A percentile compares a stretch with the other conserved stretches of the same genome.
These are phyloP conservation scores for Carassius carassius DNA, from an alignment of 2,113 vertebrate species.

Conservation along the genomic window DNA sequence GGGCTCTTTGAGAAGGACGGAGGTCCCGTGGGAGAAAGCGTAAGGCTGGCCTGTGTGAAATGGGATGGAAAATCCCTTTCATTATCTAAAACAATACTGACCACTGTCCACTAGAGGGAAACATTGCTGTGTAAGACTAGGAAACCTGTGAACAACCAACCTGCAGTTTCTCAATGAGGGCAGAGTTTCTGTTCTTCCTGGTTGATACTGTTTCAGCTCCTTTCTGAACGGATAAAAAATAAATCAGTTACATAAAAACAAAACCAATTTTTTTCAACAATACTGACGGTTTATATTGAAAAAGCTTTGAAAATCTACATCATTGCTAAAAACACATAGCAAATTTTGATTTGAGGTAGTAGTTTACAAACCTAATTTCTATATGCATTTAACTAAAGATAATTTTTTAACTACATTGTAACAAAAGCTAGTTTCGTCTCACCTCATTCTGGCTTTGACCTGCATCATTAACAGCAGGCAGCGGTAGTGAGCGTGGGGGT, in stretches of 20 bases:
- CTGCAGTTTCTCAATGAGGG: constrained; percentile 77
- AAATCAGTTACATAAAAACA: background rate
- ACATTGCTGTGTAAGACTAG: background rate
- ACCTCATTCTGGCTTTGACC: constrained; percentile 49
- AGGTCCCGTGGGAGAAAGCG: constrained; percentile 59
- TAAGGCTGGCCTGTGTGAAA: constrained; percentile 67
- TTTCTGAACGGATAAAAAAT: constrained; percentile 45
- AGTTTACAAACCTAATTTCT: background rate
- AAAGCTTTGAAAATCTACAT: background rate
- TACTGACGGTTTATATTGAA: background rate
- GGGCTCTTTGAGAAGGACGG: constrained; percentile 67
- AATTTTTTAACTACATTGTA: background rate
- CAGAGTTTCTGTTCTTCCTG: constrained; percentile 74
- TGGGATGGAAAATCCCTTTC: background rate
- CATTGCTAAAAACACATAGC: background rate
- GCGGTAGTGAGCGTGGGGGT: constrained; percentile 47
- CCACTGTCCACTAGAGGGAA: constrained; percentile 34
- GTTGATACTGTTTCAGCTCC: constrained; percentile 49
- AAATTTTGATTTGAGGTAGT: background rate
- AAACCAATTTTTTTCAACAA: background rate
- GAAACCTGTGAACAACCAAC: constrained; percentile 47
- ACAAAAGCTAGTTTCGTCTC: background rate
- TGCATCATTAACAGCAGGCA: constrained; percentile 33
- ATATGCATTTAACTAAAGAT: background rate
- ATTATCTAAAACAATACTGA: background rate